phyloP scores from a whole-genome alignment of 2,797 vertebrate species.

The Enteromius unitaeniatus region DNA sequence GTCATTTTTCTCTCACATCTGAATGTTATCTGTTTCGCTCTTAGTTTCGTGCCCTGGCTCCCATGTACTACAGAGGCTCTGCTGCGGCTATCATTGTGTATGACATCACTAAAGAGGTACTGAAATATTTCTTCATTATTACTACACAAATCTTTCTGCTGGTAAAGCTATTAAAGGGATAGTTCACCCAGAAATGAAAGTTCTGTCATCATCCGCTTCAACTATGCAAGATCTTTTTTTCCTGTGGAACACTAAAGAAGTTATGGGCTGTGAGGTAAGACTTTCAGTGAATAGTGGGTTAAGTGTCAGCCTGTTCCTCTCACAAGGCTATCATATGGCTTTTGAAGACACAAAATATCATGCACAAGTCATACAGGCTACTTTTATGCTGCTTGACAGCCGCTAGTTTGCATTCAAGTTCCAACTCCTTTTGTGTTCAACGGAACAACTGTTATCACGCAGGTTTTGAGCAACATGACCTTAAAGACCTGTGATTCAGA shows the following conservation, averaged over 20 bases:
- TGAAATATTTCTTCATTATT: constrained; percentile 31
- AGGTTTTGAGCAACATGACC: neutral
- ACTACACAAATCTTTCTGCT: constrained; percentile 27
- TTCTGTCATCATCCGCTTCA: constrained; percentile 34
- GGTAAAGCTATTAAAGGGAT: constrained; percentile 43
- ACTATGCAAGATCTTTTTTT: neutral
- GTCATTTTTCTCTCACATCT: constrained; percentile 29
- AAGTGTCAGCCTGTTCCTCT: constrained; percentile 6
- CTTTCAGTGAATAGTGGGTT: constrained; percentile 23
- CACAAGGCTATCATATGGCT: constrained; percentile 21
- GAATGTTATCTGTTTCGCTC: constrained; percentile 44
- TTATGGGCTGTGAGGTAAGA: constrained; percentile 32
- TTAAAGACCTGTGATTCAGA: neutral
- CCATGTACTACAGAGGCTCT: constrained; percentile 99
- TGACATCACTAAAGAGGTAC: constrained; percentile 99
- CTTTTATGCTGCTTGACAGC: constrained; percentile 1
- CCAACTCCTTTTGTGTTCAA: neutral
- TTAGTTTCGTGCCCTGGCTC: constrained; percentile 96
- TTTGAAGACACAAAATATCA: neutral
- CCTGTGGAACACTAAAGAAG: constrained; percentile 19
- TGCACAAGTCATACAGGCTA: neutral
- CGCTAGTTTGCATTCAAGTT: neutral
- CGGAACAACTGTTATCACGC: neutral
- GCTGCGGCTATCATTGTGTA: constrained; percentile 97
- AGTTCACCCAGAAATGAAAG: constrained; percentile 14